Evolutionary conservation across 2,113 vertebrate genomes (phyloP).

Genomic region (Mobula hypostoma): DNA sequence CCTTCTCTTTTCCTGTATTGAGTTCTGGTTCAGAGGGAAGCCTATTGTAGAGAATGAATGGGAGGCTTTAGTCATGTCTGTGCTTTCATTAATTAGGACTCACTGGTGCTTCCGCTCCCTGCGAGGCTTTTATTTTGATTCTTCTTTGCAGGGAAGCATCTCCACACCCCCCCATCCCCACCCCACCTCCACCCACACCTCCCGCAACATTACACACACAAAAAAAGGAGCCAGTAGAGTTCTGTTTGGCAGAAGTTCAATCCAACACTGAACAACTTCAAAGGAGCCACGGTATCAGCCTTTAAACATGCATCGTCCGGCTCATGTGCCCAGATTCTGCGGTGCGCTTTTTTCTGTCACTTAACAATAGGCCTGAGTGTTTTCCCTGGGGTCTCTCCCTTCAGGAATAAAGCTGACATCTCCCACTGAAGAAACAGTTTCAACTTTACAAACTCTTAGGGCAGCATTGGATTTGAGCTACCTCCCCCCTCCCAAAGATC

Average conservation of each 20-base stretch:
- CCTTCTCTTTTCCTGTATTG: constrained; percentile 56
- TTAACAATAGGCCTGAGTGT: neutral
- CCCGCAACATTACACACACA: constrained; percentile 53
- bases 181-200: constrained; percentile 41
- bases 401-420: neutral
- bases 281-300: neutral
- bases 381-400: neutral
- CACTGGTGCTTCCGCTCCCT: constrained; percentile 59
- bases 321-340: neutral
- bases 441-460: neutral
- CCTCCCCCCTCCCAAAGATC: neutral
- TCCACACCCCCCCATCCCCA: too few species aligned
- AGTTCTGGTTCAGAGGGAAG: constrained; percentile 67
- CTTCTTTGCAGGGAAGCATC: constrained; percentile 53
- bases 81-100: constrained; percentile 71
- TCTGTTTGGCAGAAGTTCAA: constrained; percentile 22
- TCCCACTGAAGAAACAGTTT: too few species aligned
- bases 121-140: constrained; percentile 58
- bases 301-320: neutral
- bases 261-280: constrained; percentile 3
- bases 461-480: neutral
- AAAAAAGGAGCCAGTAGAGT: constrained; percentile 33
- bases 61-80: constrained; percentile 60
- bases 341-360: neutral
- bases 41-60: constrained; percentile 69